Evolutionary conservation across 2,113 vertebrate genomes (phyloP), one percentile per base, ranked within the genome.

Genomic region (Erythrolamprus reginae): DNA sequence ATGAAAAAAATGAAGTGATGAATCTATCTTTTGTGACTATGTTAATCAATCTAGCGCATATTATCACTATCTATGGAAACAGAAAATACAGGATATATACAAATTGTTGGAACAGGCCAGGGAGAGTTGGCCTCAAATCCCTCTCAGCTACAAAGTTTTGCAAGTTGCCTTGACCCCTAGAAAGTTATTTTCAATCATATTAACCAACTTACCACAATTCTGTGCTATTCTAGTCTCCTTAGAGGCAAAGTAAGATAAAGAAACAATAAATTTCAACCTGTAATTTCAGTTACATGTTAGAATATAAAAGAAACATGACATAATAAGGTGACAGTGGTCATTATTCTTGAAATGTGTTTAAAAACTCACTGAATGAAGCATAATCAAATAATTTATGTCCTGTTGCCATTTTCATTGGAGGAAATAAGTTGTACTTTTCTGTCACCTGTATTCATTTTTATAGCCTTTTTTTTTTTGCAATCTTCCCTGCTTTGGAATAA

Each of bases 401-500:
- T 0, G 19, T 84, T 94, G 89, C 93, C 93, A 90, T 93, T 93
- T 88, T 50, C 93, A 28, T 70, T 55, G 93, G 77, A 0, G 1
- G 93, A 95, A 94, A 89, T 90, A 53, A 83, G 82, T 95, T 94
- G 94, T 93, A 92, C 86, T 91, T 65, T 55, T 48, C 91, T 90
- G 50, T 94, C 93, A 93, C 70, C 9, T 0, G 42, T 83, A 85
- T 91, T 93, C 4, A 26, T 88, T 94, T 95, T 88, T 93, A 86
- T 77, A 92, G 91, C 89, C 83, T 87, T 91, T 93, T 85, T 93
- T 85, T 56, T 56, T 86, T 95, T 90, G 94, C 51, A 92, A 52
- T 93, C 85, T 83, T 93, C 93, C 94, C 94, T 96, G 95, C 89
- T 95, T 93, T 95, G 92, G 91, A 96, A 90, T 89, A 92, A 33